Percentiles rank a stretch among this genome's conserved stretches.
Conservation (phyloP, 2,797 vertebrate species). For the Linurgus olivaceus region DNA sequence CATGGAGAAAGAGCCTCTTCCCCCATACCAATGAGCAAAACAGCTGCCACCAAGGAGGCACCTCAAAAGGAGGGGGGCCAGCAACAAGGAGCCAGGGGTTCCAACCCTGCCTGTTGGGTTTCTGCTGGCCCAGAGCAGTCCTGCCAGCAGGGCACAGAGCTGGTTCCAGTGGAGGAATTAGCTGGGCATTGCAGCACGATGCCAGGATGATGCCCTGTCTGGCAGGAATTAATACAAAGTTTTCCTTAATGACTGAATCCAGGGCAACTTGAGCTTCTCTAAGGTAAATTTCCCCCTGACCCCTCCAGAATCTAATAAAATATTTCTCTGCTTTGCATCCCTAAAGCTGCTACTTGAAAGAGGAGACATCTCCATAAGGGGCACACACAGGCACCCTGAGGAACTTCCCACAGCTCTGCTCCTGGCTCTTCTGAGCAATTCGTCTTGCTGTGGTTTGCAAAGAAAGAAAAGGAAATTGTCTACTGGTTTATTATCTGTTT, state of each 20-base stretch:
- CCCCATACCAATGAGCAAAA: not conserved
- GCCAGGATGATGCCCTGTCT: not conserved
- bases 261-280: not conserved
- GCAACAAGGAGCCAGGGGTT: not conserved
- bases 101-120: not conserved
- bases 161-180: accelerated
- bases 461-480: constrained; percentile 15
- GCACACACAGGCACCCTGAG: accelerated
- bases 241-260: not conserved
- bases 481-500: constrained; percentile 12
- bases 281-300: not conserved
- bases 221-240: not conserved
- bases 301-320: not conserved
- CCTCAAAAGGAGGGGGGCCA: not conserved
- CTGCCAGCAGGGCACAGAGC: not conserved
- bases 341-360: not conserved
- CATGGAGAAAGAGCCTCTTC: not conserved
- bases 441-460: not conserved
- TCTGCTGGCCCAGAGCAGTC: not conserved
- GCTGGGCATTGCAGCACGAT: accelerated
- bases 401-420: not conserved
- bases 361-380: not conserved
- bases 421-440: not conserved
- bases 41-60: not conserved
- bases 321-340: not conserved